Base-by-base conservation (phyloP, 2,888 invertebrate genomes). In the Camponotus fellah region DNA sequence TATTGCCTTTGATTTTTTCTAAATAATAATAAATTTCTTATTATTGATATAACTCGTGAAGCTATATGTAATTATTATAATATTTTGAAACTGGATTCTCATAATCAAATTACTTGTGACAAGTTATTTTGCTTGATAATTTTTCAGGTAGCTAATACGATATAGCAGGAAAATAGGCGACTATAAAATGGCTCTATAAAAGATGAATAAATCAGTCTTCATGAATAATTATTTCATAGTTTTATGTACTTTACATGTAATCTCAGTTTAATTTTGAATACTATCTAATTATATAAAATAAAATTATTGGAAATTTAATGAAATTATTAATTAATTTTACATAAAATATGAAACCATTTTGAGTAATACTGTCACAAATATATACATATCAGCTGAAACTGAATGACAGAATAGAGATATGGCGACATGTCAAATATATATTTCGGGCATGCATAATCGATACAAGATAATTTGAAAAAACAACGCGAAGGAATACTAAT, bases 131-230 rank as follows among this genome's bases (percentile, higher is more conserved):
- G 46, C 32, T 56, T 17, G 60, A 82, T 43, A 74, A 71, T 32
- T 9, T 56, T 34, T 71, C 43, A 26, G 77, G 66, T 37, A 75
- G 69, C 74, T 91, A 92, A 26, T 62, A 34, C 43, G 89, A 86
- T 66, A 89, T 82, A 12, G 83, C 84, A 26, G 89, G 89, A 82
- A 87, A 90, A 85, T 91, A 92, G 91, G 90, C 46, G 88, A 85
- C 83, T 92, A 92, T 26, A 26, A 26, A 62, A 85, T 87, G 9
- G 91, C 86, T 76, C 92, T 93, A 86, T 85, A 43, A 56, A 71
- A 64, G 32, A 53, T 64, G 6, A 8, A 72, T 46, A 62, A 87
- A 56, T 74, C 49, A 34, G 26, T 32, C 37, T 14, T 32, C 21
- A 46, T 64, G 68, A 32, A 80, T 83, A 46, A 82, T 65, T 49